These are phyloP conservation scores for Oncorhynchus tshawytscha DNA, from an alignment of 2,113 vertebrate genomes.

Conservation along the genomic window DNA sequence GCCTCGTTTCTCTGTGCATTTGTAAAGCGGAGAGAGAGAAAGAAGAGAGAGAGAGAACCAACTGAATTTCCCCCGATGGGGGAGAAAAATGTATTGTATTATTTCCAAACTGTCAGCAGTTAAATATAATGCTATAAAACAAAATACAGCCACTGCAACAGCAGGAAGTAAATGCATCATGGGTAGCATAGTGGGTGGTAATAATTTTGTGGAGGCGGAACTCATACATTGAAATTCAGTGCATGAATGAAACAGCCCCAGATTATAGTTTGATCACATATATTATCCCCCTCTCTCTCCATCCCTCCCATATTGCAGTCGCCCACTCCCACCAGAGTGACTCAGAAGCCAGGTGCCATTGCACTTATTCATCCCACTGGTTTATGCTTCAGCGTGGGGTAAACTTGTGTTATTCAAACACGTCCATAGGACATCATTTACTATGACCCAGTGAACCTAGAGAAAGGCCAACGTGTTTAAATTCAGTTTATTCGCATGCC, in stretches of 20 bases:
- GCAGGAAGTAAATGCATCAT: slow-evolving; percentile 49
- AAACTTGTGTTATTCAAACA: slow-evolving; percentile 64
- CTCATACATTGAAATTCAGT: slow-evolving; percentile 30
- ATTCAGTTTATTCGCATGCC: slow-evolving; percentile 35
- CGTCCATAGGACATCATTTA: slow-evolving; percentile 63
- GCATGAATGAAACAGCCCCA: neutral
- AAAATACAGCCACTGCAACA: slow-evolving; percentile 47
- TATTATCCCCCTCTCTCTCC: neutral
- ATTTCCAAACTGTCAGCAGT: slow-evolving; percentile 53
- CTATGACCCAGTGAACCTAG: slow-evolving; percentile 34
- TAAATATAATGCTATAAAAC: slow-evolving; percentile 57
- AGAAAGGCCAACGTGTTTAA: slow-evolving; percentile 49
- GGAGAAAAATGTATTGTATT: slow-evolving; percentile 78
- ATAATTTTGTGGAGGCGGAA: slow-evolving; percentile 37
- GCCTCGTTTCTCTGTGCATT: slow-evolving; percentile 3
- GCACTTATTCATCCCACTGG: slow-evolving; percentile 55
- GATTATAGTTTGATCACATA: neutral
- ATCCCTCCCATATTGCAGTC: slow-evolving; percentile 24
- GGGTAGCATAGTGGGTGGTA: slow-evolving; percentile 43
- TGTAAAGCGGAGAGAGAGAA: neutral
- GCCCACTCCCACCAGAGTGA: slow-evolving; percentile 58
- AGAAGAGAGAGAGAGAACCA: slow-evolving; percentile 8
- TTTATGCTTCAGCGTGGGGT: slow-evolving; percentile 44
- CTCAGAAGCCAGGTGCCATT: slow-evolving; percentile 57
- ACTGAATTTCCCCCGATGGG: slow-evolving; percentile 68